phyloP scores from a whole-genome alignment of 2,797 vertebrate species.

The Tadarida brasiliensis region DNA sequence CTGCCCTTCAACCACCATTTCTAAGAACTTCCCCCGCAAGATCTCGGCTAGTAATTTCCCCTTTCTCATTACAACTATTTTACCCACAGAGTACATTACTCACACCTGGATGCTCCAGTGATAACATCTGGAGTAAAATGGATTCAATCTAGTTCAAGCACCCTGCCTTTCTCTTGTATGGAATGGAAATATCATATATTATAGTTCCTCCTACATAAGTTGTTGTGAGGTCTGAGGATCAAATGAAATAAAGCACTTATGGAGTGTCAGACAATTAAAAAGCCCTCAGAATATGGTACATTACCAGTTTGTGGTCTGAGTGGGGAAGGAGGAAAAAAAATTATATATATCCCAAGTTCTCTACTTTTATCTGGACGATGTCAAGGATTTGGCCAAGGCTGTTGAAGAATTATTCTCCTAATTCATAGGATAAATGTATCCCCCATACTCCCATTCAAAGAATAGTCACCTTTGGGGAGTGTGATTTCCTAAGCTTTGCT shows the following conservation, averaged over 20 bases:
- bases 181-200: neutral
- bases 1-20: neutral
- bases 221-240: neutral
- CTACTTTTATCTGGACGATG: neutral
- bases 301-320: neutral
- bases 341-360: neutral
- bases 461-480: neutral
- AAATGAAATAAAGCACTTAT: neutral
- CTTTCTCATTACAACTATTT: conserved; percentile 4
- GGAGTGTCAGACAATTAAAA: neutral
- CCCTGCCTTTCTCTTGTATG: neutral
- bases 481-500: conserved; percentile 27
- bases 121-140: neutral
- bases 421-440: neutral
- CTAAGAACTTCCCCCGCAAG: neutral
- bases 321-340: neutral
- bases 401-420: neutral
- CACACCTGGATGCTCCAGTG: neutral
- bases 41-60: neutral
- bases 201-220: neutral
- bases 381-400: neutral
- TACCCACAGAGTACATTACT: neutral
- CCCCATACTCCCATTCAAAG: neutral
- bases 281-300: neutral
- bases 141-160: neutral